Evolutionary conservation across 2,113 vertebrate species (phyloP), one percentile per base, ranked within the genome.

Genomic region (Oncorhynchus clarkii): DNA sequence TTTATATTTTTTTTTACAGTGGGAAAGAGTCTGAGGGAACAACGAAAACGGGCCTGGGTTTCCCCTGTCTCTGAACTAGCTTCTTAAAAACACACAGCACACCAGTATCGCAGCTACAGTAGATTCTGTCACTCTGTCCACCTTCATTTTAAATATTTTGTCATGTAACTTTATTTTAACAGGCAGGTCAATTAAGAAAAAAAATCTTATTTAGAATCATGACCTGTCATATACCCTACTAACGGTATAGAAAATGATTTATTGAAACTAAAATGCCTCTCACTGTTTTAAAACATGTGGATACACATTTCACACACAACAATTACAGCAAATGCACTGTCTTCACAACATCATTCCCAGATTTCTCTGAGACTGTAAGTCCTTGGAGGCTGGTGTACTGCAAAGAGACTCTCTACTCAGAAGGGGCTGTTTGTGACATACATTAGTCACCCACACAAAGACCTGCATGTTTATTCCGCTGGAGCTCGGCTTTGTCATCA

Each of bases 401-500:
- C 39, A 45, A 45, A 7, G 22, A 62, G 59, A 62, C 1, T 62
- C n/a, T 62, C 59, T 24, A 20, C 59, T n/a, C 59, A 60, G 59
- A 60, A 22, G 5, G 48, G 65, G 8, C 2, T 3, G 22, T 69
- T 78, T 71, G 70, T 71, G 66, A 31, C n/a, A 45, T 1, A 79
- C 65, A 85, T 82, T 67, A 78, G 71, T 78, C 79, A 87, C 85
- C 88, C 66, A 60, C 80, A 68, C 74, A 81, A 73, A 78, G 71
- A 57, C 76, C 54, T 60, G 81, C 80, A 22, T 89, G 84, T 86
- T 84, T 86, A 57, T 79, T 79, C 82, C 81, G 31, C 75, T 79
- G 77, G 82, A 85, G 84, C 80, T 13, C 20, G 68, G 80, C 81
- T 84, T 87, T 84, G 88, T 90, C 89, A 84, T 84, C 80, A 83